phyloP scores from a whole-genome alignment of 1,140 invertebrate genomes.

The Nomia melanderi region DNA sequence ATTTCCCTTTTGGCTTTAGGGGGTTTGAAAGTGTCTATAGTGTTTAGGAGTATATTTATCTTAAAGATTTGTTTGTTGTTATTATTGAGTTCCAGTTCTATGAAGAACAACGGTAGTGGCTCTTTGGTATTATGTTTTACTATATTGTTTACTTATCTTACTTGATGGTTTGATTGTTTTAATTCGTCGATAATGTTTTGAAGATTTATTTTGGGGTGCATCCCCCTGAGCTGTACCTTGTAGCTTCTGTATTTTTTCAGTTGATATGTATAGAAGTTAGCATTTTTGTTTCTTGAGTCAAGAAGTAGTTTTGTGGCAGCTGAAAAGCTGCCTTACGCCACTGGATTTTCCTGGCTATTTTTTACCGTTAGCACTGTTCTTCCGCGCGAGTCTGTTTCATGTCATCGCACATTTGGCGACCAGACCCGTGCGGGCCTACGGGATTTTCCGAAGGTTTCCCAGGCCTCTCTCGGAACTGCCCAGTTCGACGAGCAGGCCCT shows the following conservation, averaged over 20 bases:
- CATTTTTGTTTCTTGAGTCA: too few relatives aligned
- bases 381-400: too few relatives aligned
- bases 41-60: neutral
- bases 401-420: too few relatives aligned
- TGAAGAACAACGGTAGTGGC: neutral
- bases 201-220: neutral
- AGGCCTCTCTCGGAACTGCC: too few relatives aligned
- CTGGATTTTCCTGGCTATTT: too few relatives aligned
- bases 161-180: neutral
- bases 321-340: too few relatives aligned
- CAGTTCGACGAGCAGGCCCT: too few relatives aligned
- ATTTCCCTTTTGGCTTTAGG: neutral
- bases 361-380: too few relatives aligned
- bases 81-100: neutral
- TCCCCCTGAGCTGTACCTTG: neutral
- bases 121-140: neutral
- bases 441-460: too few relatives aligned
- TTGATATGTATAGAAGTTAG: neutral
- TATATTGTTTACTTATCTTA: neutral
- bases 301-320: too few relatives aligned
- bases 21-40: neutral
- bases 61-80: conserved; percentile 5
- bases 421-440: too few relatives aligned
- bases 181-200: neutral
- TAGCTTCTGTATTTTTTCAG: conserved; percentile 1